Evolutionary conservation across 1,140 invertebrate species (phyloP).

Genomic region (Onthophagus taurus): DNA sequence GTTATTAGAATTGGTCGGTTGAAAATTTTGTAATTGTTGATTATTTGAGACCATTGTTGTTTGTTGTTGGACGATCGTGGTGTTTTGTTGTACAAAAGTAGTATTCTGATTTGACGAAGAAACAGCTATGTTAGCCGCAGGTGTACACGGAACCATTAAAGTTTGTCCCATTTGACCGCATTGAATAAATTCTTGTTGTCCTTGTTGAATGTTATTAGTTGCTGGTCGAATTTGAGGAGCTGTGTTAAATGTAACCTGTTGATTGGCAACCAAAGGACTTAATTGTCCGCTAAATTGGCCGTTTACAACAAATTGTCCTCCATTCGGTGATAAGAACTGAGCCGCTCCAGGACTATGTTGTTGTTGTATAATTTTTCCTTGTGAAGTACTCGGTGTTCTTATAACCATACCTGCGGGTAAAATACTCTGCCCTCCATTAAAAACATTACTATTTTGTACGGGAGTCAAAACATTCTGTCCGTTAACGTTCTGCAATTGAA

Average conservation of each 20-base stretch:
- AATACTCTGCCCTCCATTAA: slow-evolving; percentile 51
- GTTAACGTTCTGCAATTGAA: slow-evolving; percentile 72
- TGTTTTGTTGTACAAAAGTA: slow-evolving; percentile 62
- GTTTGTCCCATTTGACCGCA: slow-evolving; percentile 62
- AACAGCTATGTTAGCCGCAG: slow-evolving; percentile 49
- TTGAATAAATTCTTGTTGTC: slow-evolving; percentile 61
- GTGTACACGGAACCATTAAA: slow-evolving; percentile 64
- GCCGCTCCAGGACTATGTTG: slow-evolving; percentile 55
- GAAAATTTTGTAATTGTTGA: slow-evolving; percentile 39
- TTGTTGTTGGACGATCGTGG: slow-evolving; percentile 56
- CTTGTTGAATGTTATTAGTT: slow-evolving; percentile 37
- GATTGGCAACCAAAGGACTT: slow-evolving; percentile 64
- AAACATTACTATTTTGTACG: slow-evolving; percentile 52
- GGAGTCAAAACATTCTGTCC: slow-evolving; percentile 67
- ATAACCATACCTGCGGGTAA: slow-evolving; percentile 71
- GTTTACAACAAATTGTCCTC: slow-evolving; percentile 60
- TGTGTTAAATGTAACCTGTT: slow-evolving; percentile 54
- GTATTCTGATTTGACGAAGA: slow-evolving; percentile 56
- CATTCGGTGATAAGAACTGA: slow-evolving; percentile 64
- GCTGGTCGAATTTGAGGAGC: slow-evolving; percentile 40
- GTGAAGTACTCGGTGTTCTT: slow-evolving; percentile 54
- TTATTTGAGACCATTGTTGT: slow-evolving; percentile 65
- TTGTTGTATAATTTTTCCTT: slow-evolving; percentile 64
- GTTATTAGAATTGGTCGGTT: slow-evolving; percentile 21
- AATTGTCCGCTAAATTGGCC: slow-evolving; percentile 67